Evolutionary conservation across 2,113 vertebrate species (phyloP), one percentile per base, ranked within the genome.

Genomic region (Gallinago media): DNA sequence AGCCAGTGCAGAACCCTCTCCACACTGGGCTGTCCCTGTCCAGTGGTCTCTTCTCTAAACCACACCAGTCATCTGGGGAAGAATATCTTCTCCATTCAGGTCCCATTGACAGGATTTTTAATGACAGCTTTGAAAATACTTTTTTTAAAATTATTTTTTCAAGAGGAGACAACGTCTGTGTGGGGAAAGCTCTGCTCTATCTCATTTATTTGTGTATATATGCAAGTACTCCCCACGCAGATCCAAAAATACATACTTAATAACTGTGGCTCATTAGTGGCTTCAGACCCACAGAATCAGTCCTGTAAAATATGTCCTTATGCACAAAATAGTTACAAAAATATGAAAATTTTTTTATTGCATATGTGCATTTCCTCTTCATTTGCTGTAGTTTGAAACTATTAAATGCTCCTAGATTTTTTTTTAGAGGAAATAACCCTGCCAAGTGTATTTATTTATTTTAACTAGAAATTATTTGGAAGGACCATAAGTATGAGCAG

Each of bases 401-500:
- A 74, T 65, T 65, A 81, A 91, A 71, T 36, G 50, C 56, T 55
- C 59, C 75, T 85, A 74, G 38, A 71, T 29, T 87, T 32, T 58
- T 87, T 87, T 75, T 87, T 44, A 77, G 42, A 91, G 36, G 19
- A 22, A 34, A 62, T 62, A 91, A 63, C 5, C 17, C 63, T 95
- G 68, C 47, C 68, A 78, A 95, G n/a, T 54, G 25, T 78, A 31
- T 85, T 58, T 92, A 46, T 90, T 90, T 93, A 67, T 91, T 96
- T 93, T 78, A 94, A 87, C 46, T 20, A 59, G 68, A 82, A 89
- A 87, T 93, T 49, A 85, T 92, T 87, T 71, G 59, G 68, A 84
- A 92, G 38, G 47, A 65, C 75, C 62, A 96, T 85, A 93, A 94
- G 66, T 70, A 40, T 59, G 85, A 95, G 85, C 88, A 94, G 94